Percentiles rank a stretch among this genome's conserved stretches.
These are phyloP conservation scores for Chromis chromis DNA, from an alignment of 2,797 vertebrate species.

Conservation along the genomic window DNA sequence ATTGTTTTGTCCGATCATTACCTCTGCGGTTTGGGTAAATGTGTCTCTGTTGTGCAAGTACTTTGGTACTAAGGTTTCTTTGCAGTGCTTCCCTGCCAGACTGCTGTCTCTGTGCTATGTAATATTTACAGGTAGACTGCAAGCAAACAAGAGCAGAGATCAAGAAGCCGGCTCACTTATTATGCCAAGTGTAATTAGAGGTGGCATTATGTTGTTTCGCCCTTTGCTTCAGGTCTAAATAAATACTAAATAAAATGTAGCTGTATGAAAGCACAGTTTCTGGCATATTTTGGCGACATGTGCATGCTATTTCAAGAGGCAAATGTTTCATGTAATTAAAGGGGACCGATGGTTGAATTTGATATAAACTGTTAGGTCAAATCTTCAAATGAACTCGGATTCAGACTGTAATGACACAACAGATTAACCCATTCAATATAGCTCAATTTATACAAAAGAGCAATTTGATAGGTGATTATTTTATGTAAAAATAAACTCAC, in stretches of 20 bases:
- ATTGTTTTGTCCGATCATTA: constrained; percentile 24
- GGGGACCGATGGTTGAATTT: background rate
- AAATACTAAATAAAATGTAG: background rate
- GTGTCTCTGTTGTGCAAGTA: constrained; percentile 20
- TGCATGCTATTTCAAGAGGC: background rate
- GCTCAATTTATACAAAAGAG: background rate
- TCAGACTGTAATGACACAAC: background rate
- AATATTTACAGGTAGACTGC: constrained; percentile 53
- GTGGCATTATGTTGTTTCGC: constrained; percentile 5
- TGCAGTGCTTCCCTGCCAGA: constrained; percentile 45
- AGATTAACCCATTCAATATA: background rate
- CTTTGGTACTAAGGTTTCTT: constrained; percentile 51
- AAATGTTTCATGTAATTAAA: background rate
- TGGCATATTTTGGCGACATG: background rate
- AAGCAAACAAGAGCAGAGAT: constrained; percentile 16
- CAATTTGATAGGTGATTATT: background rate
- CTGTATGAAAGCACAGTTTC: background rate
- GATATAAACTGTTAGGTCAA: background rate
- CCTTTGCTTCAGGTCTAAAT: background rate
- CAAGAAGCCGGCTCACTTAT: constrained; percentile 15
- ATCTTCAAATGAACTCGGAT: background rate
- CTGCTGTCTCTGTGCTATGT: constrained; percentile 40
- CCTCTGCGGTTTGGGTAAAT: constrained; percentile 9
- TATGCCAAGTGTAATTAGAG: constrained; percentile 4
- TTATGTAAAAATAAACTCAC: background rate